Base-by-base conservation (phyloP, 2,797 vertebrate genomes). In the Arrhamphus sclerolepis region DNA sequence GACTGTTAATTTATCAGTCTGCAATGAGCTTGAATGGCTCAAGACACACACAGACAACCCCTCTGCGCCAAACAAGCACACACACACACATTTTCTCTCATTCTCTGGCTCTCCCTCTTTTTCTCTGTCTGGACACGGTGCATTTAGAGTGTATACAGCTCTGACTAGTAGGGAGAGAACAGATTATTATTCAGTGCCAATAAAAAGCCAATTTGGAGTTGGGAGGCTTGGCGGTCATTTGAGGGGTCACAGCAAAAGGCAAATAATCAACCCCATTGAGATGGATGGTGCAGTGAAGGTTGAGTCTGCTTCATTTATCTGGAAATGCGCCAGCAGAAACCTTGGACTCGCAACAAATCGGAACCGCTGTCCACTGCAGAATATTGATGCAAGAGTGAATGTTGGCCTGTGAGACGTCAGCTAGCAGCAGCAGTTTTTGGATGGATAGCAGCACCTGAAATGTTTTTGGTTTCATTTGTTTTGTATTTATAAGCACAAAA, bases 131-230 rank as follows among this genome's bases (percentile, higher is more conserved):
- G 52, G 85, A 88, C 82, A 91, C 67, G 80, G 50, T 41, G 41
- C 75, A 85, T 89, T 91, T 87, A 61, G 77, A 49, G 66, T 80
- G 81, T 87, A 85, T 88, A 85, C 80, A 87, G 63, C 87, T 80
- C 82, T 83, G 79, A 77, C 72, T 77, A 65, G 78, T 64, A 70
- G 68, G 70, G 70, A 83, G 73, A 70, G 70, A 71, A 66, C 64
- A 66, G 73, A 89, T 90, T 90, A 89, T 90, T 87, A 90, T 90
- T 90, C 89, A 86, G 85, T 72, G 77, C 83, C 82, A 87, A 90
- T 91, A 88, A 89, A 90, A 89, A 87, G 82, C 71, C 85, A 88
- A 89, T 91, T 90, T 89, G 72, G 80, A 78, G 61, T 86, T 66
- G 75, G 64, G 77, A 73, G 82, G 80, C 80, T 80, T 68, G 53